These are phyloP conservation scores for Crepidodera aurea DNA, from an alignment of 2,888 invertebrate species.

Conservation along the genomic window DNA sequence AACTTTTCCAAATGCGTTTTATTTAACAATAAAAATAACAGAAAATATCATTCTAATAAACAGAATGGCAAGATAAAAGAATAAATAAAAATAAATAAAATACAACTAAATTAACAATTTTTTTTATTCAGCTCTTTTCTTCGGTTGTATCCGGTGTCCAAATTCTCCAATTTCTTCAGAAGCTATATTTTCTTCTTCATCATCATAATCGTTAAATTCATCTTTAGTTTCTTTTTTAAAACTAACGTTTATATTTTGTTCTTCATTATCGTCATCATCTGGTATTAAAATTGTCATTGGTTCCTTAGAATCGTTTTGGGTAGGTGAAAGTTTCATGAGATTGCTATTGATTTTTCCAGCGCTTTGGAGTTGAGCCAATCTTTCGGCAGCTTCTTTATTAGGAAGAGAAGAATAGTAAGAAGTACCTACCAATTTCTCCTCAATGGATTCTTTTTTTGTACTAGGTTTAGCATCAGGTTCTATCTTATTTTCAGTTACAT, in stretches of 20 bases:
- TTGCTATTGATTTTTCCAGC: slow-evolving; percentile 64
- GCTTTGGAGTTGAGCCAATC: slow-evolving; percentile 67
- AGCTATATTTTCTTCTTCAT: slow-evolving; percentile 40
- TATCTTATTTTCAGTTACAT: slow-evolving; percentile 44
- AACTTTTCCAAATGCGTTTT: no score
- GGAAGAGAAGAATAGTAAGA: slow-evolving; percentile 68
- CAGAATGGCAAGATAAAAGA: slow-evolving; percentile 37
- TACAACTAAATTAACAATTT: slow-evolving; percentile 26
- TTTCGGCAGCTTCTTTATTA: slow-evolving; percentile 70
- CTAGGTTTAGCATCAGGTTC: slow-evolving; percentile 49
- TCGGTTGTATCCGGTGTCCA: slow-evolving; percentile 49
- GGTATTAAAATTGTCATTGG: slow-evolving; percentile 66
- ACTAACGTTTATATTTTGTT: slow-evolving; percentile 36
- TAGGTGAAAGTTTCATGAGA: slow-evolving; percentile 55
- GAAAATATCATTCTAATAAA: slow-evolving; percentile 24
- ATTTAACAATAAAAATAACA: slow-evolving; percentile 29
- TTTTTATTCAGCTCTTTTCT: slow-evolving; percentile 35
- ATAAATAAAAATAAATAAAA: slow-evolving; percentile 44
- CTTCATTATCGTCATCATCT: slow-evolving; percentile 49
- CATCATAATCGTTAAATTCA: slow-evolving; percentile 46
- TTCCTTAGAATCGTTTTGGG: slow-evolving; percentile 59
- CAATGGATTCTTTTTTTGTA: slow-evolving; percentile 30
- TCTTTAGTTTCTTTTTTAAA: slow-evolving; percentile 38
- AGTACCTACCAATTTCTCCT: slow-evolving; percentile 59
- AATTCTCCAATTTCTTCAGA: slow-evolving; percentile 38